Conservation (phyloP, 2,888 invertebrate genomes). For the Eupeodes luniger region DNA sequence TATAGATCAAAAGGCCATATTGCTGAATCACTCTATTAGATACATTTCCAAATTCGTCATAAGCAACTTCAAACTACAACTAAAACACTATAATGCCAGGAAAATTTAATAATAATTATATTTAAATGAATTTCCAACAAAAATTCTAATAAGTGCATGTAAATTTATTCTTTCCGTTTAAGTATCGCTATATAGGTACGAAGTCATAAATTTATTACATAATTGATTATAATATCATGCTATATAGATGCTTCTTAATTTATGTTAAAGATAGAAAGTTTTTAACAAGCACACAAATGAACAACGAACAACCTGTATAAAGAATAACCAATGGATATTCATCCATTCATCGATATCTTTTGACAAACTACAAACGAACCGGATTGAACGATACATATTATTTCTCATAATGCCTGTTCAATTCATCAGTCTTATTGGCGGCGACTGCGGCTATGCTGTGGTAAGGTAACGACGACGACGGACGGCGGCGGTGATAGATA, state of each 20-base stretch:
- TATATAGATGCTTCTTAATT: not conserved
- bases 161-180: not conserved
- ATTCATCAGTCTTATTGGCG: not conserved
- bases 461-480: too few relatives aligned
- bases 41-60: too few relatives aligned
- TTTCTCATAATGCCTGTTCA: not conserved
- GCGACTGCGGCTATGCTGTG: not conserved
- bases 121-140: too few relatives aligned
- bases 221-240: not conserved
- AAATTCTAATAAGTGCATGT: not conserved
- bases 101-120: too few relatives aligned
- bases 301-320: not conserved
- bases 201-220: conserved; percentile 21
- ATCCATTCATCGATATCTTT: not conserved
- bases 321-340: not conserved
- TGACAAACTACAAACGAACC: not conserved
- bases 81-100: too few relatives aligned
- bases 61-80: too few relatives aligned
- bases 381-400: not conserved
- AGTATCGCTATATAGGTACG: not conserved
- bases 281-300: not conserved
- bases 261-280: conserved; percentile 24
- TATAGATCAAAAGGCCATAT: too few relatives aligned
- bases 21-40: too few relatives aligned
- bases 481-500: not conserved